phyloP scores from a whole-genome alignment of 1,140 invertebrate species.

The Drosophila gunungcola region DNA sequence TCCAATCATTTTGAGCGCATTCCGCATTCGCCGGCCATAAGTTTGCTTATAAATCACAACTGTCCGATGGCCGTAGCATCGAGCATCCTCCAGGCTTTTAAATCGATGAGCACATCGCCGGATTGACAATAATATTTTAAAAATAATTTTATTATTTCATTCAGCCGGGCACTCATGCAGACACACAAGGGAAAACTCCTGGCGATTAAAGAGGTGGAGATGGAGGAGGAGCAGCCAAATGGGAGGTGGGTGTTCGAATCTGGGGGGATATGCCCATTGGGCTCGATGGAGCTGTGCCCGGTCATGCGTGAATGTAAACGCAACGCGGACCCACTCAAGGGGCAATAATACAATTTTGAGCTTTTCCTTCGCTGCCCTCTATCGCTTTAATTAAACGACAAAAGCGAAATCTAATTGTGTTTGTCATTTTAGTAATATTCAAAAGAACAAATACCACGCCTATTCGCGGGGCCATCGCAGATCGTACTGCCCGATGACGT shows the following conservation, averaged over 20 bases:
- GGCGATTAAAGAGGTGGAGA: too few species aligned
- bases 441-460: neutral
- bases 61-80: slow-evolving; percentile 25
- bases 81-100: slow-evolving; percentile 61
- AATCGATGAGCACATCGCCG: slow-evolving; percentile 74
- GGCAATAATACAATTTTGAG: slow-evolving; percentile 70
- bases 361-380: slow-evolving; percentile 32
- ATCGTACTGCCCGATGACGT: slow-evolving; percentile 87
- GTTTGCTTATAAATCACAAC: slow-evolving; percentile 82
- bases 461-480: slow-evolving; percentile 36
- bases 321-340: slow-evolving; percentile 58
- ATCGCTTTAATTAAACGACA: slow-evolving; percentile 69
- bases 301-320: slow-evolving; percentile 78
- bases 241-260: slow-evolving; percentile 6
- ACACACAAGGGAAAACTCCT: slow-evolving; percentile 36
- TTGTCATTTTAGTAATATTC: slow-evolving; percentile 34
- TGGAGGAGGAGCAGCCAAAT: neutral
- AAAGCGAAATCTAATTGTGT: slow-evolving; percentile 52
- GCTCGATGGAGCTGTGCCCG: slow-evolving; percentile 29
- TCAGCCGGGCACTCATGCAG: slow-evolving; percentile 70
- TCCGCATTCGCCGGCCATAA: slow-evolving; percentile 60
- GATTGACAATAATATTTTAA: slow-evolving; percentile 82
- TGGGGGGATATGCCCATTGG: slow-evolving; percentile 52
- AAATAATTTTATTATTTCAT: slow-evolving; percentile 83
- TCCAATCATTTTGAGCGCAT: slow-evolving; percentile 69